Percentiles rank a stretch among this genome's conserved stretches.
These are phyloP conservation scores for Scelioninae gen. 1 DNA, from an alignment of 2,888 invertebrate species.

Conservation along the genomic window DNA sequence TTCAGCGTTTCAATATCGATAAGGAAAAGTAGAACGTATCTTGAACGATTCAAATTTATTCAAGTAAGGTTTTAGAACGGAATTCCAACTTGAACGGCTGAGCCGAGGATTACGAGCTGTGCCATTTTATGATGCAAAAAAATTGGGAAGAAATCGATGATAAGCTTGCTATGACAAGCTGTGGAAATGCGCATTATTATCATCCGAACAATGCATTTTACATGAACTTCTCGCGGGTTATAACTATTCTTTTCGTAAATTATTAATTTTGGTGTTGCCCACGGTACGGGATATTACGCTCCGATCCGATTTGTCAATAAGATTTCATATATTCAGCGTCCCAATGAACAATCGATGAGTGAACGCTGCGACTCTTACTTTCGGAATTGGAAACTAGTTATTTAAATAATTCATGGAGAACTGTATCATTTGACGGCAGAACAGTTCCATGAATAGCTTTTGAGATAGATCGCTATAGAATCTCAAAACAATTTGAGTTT, in stretches of 20 bases:
- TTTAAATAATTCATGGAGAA: slow-evolving; percentile 48
- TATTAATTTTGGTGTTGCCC: slow-evolving; percentile 46
- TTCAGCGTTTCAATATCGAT: slow-evolving; percentile 70
- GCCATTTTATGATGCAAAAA: slow-evolving; percentile 68
- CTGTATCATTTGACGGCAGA: slow-evolving; percentile 31
- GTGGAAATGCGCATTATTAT: slow-evolving; percentile 64
- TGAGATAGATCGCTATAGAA: slow-evolving; percentile 13
- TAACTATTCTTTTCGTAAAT: slow-evolving; percentile 56
- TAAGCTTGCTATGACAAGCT: slow-evolving; percentile 68
- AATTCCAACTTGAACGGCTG: slow-evolving; percentile 69
- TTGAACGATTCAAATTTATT: slow-evolving; percentile 71
- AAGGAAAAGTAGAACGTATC: slow-evolving; percentile 71
- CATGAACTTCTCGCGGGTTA: slow-evolving; percentile 44
- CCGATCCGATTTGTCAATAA: slow-evolving; percentile 36
- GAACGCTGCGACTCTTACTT: slow-evolving; percentile 37
- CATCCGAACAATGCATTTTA: slow-evolving; percentile 56
- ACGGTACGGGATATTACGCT: slow-evolving; percentile 4
- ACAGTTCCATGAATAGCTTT: slow-evolving; percentile 30
- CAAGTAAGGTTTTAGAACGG: slow-evolving; percentile 69
- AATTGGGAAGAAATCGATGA: slow-evolving; percentile 67
- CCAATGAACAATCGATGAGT: slow-evolving; percentile 43
- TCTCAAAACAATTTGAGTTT: slow-evolving; percentile 10
- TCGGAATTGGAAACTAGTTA: slow-evolving; percentile 38
- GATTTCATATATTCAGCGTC: slow-evolving; percentile 32
- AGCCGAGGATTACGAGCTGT: slow-evolving; percentile 69